A percentile compares a stretch with the other conserved stretches of the same genome.
phyloP scores from a whole-genome alignment of 92 coral and sea anemone genomes.

The Plumapathes pennacea region DNA sequence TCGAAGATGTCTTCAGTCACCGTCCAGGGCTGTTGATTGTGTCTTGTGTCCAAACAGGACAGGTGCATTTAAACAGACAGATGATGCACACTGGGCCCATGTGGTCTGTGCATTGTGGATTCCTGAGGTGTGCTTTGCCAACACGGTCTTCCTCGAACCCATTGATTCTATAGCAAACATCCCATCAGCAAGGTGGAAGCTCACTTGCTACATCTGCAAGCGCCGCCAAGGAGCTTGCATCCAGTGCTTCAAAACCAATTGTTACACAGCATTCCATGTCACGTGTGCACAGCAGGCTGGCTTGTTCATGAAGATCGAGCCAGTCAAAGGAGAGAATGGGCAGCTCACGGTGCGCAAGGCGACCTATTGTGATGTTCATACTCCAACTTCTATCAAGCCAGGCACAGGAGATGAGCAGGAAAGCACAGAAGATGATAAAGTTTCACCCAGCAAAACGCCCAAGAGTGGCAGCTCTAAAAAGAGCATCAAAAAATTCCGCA shows the following conservation, averaged over 20 bases:
- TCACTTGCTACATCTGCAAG: constrained; percentile 94
- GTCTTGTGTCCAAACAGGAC: constrained; percentile 97
- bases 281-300: constrained; percentile 99
- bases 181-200: constrained; percentile 97
- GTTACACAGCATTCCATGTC: constrained; percentile 99
- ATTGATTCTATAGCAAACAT: constrained; percentile 97
- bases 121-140: constrained; percentile 99
- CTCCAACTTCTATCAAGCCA: constrained; percentile 64
- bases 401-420: constrained; percentile 69
- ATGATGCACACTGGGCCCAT: constrained; percentile 96
- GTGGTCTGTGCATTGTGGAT: constrained; percentile 99
- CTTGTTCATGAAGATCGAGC: constrained; percentile 97
- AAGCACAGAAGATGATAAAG: constrained; percentile 68
- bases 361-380: constrained; percentile 94
- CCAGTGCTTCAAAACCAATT: constrained; percentile 98
- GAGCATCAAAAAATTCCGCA: constrained; percentile 85
- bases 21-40: constrained; percentile 97
- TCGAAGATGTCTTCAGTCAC: constrained; percentile 96
- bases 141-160: constrained; percentile 97
- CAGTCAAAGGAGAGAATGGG: constrained; percentile 83
- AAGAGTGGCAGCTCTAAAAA: constrained; percentile 66
- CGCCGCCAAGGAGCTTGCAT: constrained; percentile 97
- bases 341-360: constrained; percentile 92
- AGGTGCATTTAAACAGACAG: constrained; percentile 99
- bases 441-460: constrained; percentile 56